Evolutionary conservation across 2,113 vertebrate species (phyloP).

Genomic region (Periophthalmodon schlosseri): DNA sequence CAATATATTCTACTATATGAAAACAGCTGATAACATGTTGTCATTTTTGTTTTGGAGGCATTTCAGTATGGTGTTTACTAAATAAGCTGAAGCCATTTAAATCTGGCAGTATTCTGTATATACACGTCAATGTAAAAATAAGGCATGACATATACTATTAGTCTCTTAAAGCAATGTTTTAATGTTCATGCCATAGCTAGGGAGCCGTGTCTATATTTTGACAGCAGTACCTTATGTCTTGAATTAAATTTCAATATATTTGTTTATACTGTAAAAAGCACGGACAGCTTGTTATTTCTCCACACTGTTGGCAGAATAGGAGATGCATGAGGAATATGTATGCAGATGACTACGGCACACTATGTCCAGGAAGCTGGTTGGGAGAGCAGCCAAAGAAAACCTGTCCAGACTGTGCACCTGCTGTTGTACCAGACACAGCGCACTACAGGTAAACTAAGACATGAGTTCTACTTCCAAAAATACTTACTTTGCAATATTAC

Average conservation of each 20-base stretch:
- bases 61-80: too few species aligned
- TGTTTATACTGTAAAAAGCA: neutral
- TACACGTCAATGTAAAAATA: neutral
- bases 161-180: neutral
- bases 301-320: neutral
- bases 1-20: too few species aligned
- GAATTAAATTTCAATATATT: neutral
- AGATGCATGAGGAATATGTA: neutral
- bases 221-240: neutral
- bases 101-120: too few species aligned
- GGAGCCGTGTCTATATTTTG: neutral
- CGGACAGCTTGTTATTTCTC: neutral
- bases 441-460: neutral
- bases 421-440: neutral
- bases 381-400: neutral
- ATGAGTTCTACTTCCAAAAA: neutral
- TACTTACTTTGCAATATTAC: neutral
- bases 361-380: slow-evolving; percentile 1
- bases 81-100: too few species aligned
- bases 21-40: too few species aligned
- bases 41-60: too few species aligned
- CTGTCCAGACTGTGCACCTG: neutral
- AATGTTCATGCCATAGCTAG: neutral
- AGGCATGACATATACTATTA: neutral
- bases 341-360: neutral